Percentiles rank a stretch among this genome's conserved stretches.
Evolutionary conservation across 1,140 invertebrate species (phyloP).

Genomic region (Aleiodes sp.): DNA sequence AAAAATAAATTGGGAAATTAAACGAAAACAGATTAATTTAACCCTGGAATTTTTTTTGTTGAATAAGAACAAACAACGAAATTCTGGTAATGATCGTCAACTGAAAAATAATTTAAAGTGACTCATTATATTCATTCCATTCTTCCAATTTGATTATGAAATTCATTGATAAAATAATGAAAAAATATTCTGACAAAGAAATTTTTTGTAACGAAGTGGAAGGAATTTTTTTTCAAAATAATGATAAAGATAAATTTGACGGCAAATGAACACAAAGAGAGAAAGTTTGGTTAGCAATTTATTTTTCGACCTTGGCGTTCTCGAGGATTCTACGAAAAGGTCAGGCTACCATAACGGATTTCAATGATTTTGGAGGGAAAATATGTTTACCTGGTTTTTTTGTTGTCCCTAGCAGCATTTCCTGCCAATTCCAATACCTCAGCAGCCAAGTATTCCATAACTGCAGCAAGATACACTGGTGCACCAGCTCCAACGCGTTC

Average conservation of each 20-base stretch:
- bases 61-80: no score
- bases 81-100: no score
- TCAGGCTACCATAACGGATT: neutral
- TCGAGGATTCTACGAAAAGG: no score
- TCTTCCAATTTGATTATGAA: no score
- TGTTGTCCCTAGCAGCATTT: constrained; percentile 67
- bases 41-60: neutral
- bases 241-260: neutral
- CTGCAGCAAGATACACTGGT: constrained; percentile 74
- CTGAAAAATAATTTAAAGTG: no score
- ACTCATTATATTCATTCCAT: no score
- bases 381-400: constrained; percentile 57
- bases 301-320: no score
- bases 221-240: neutral
- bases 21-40: neutral
- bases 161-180: no score
- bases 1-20: no score
- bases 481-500: constrained; percentile 72
- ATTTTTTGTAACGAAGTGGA: no score
- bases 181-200: no score
- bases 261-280: neutral
- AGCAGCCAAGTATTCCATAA: constrained; percentile 70
- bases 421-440: constrained; percentile 70
- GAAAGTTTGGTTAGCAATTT: neutral
- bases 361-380: neutral